A percentile compares a stretch with the other conserved stretches of the same genome.
Evolutionary conservation across 2,888 invertebrate genomes (phyloP).

Genomic region (Luffia ferchaultella): DNA sequence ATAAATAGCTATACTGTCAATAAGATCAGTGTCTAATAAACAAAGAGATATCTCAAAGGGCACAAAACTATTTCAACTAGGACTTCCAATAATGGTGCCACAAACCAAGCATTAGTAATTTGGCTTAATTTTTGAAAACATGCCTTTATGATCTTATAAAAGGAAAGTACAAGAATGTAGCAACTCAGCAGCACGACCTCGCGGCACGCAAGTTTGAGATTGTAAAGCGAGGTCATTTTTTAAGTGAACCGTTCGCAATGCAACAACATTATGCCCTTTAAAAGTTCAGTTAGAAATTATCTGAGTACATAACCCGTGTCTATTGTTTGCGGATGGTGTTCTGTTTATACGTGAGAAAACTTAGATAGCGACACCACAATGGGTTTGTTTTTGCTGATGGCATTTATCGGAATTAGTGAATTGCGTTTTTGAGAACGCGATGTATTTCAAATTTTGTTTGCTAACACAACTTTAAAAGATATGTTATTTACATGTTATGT

Average conservation of each 20-base stretch:
- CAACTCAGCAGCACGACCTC: conserved; percentile 14
- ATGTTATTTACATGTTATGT: no score
- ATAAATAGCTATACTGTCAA: no score
- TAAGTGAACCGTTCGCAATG: neutral
- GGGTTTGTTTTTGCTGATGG: neutral
- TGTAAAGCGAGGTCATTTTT: neutral
- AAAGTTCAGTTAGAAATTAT: neutral
- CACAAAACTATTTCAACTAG: no score
- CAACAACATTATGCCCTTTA: neutral
- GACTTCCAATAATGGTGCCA: no score
- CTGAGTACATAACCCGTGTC: neutral
- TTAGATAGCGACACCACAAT: neutral
- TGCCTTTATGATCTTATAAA: neutral
- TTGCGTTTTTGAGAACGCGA: no score
- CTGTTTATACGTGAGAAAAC: neutral
- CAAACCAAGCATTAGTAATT: no score
- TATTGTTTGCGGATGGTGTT: neutral
- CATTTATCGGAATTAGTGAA: neutral
- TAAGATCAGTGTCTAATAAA: no score
- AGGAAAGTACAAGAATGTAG: neutral
- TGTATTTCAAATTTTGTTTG: no score
- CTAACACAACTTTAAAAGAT: no score
- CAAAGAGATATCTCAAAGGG: no score
- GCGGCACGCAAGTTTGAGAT: conserved; percentile 17
- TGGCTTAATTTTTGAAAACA: no score